phyloP scores from a whole-genome alignment of 2,888 invertebrate species.

The Drosophila nr. medialis region DNA sequence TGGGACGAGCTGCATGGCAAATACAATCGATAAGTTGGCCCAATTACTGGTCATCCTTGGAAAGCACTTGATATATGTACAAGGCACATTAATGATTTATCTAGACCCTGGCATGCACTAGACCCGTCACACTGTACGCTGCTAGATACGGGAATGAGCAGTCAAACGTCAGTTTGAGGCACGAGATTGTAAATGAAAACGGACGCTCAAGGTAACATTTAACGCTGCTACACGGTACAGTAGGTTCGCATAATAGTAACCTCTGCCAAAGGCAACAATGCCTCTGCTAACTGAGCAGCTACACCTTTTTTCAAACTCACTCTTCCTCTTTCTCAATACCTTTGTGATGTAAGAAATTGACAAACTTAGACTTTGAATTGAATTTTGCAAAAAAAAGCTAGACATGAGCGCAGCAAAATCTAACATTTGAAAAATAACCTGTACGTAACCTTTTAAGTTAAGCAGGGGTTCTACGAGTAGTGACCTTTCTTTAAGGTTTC shows the following conservation, averaged over 20 bases:
- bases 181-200: slow-evolving; percentile 71
- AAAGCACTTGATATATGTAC: not conserved
- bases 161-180: slow-evolving; percentile 25
- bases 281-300: not conserved
- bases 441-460: not conserved
- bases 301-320: not conserved
- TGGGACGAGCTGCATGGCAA: slow-evolving; percentile 7
- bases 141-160: not conserved
- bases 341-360: not conserved
- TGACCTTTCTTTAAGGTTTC: not conserved
- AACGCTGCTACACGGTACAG: slow-evolving; percentile 26
- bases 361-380: not conserved
- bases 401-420: not conserved
- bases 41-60: slow-evolving; percentile 6
- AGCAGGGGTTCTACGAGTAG: too few relatives aligned
- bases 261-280: not conserved
- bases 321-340: not conserved
- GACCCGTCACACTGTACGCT: not conserved
- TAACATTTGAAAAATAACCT: not conserved
- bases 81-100: slow-evolving; percentile 10
- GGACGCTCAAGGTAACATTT: slow-evolving; percentile 60
- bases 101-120: slow-evolving; percentile 2
- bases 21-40: slow-evolving; percentile 9
- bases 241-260: slow-evolving; percentile 1
- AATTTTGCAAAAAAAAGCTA: not conserved